Evolutionary conservation across 1,140 invertebrate species (phyloP).

Genomic region (Globodera rostochiensis): DNA sequence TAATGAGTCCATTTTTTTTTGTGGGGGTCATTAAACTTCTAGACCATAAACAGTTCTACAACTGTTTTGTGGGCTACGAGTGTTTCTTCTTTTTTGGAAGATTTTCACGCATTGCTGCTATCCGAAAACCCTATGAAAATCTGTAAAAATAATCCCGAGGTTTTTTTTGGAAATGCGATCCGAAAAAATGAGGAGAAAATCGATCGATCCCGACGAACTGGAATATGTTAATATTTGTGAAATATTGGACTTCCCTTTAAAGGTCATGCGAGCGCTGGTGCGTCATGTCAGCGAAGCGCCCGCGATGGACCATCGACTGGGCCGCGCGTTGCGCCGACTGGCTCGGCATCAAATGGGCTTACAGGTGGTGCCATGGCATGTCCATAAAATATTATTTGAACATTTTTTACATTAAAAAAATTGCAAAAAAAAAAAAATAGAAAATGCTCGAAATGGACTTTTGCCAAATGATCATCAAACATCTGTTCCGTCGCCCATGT

Average conservation of each 20-base stretch:
- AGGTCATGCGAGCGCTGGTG: constrained; percentile 20
- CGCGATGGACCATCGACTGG: constrained; percentile 27
- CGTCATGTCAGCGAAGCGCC: constrained; percentile 34
- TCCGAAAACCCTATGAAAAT: too few species aligned
- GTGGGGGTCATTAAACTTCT: too few species aligned
- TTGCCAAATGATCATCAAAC: constrained; percentile 25
- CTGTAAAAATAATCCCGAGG: too few species aligned
- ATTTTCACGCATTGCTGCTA: too few species aligned
- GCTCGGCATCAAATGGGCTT: constrained; percentile 25
- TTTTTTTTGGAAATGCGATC: background rate
- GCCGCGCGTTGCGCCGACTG: constrained; percentile 16
- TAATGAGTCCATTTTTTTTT: too few species aligned
- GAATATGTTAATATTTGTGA: too few species aligned
- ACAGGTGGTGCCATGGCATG: constrained; percentile 4
- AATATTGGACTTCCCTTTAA: too few species aligned
- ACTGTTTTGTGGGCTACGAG: too few species aligned
- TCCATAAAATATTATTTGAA: too few species aligned
- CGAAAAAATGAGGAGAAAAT: background rate
- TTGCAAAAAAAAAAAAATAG: too few species aligned
- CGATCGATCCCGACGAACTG: background rate
- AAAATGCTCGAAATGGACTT: constrained; percentile 37
- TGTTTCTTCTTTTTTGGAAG: background rate
- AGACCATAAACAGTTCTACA: too few species aligned
- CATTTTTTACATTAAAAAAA: too few species aligned
- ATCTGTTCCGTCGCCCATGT: constrained; percentile 28